Conservation (phyloP, 2,888 invertebrate genomes). For the Aquatica leii region DNA sequence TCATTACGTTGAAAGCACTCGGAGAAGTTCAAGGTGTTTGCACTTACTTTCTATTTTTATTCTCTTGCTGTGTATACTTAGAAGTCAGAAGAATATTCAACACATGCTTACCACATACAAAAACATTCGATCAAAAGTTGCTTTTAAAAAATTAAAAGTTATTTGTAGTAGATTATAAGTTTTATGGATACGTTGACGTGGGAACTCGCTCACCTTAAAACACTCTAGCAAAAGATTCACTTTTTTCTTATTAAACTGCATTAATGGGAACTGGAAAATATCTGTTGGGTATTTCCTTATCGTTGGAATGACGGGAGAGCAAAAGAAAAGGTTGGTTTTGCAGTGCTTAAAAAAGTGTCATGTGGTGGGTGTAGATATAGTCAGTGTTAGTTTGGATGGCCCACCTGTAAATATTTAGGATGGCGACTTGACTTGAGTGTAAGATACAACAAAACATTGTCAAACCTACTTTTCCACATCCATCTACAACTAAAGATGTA, state of each 20-base stretch:
- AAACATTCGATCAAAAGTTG: not conserved
- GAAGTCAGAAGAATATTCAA: not conserved
- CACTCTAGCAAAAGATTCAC: not conserved
- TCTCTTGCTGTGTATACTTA: not conserved
- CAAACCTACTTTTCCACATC: no score
- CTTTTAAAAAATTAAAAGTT: not conserved
- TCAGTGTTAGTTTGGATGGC: not conserved
- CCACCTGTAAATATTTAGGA: not conserved
- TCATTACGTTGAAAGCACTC: not conserved
- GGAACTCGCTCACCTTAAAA: no score
- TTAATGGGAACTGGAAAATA: slow-evolving; percentile 2
- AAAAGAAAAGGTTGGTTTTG: not conserved
- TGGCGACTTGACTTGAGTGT: not conserved
- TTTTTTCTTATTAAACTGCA: not conserved
- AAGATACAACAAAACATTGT: not conserved
- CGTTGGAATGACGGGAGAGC: not conserved
- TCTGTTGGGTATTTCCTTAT: not conserved
- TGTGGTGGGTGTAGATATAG: not conserved
- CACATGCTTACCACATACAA: not conserved
- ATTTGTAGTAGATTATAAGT: not conserved
- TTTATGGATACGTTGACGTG: no score
- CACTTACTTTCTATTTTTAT: slow-evolving; percentile 1
- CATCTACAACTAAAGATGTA: no score
- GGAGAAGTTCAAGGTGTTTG: not conserved
- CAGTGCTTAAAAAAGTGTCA: no score